phyloP scores from a whole-genome alignment of 2,888 invertebrate species.

The Lasioglossum pauxillum region DNA sequence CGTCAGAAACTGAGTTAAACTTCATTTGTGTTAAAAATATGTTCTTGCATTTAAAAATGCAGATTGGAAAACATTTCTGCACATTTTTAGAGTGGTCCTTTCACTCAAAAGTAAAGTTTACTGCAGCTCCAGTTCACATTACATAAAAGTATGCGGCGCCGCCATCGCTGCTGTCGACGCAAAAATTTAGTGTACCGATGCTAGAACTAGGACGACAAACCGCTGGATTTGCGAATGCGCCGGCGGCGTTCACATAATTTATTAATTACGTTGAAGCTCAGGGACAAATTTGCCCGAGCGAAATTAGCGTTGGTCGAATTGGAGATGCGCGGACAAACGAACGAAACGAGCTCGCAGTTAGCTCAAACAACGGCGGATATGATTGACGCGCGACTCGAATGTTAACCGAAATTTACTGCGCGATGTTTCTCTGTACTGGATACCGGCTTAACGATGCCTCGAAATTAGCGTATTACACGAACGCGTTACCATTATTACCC shows the following conservation, averaged over 20 bases:
- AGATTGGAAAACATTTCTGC: too few species aligned
- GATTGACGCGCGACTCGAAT: conserved; percentile 59
- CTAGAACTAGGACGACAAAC: conserved; percentile 1
- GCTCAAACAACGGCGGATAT: conserved; percentile 50
- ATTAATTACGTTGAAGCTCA: conserved; percentile 59
- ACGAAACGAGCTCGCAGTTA: conserved; percentile 55
- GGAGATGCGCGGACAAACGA: conserved; percentile 52
- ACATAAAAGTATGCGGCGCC: neutral
- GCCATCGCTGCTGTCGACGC: neutral
- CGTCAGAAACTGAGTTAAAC: too few species aligned
- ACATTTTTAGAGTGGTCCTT: too few species aligned
- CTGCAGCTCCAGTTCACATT: neutral
- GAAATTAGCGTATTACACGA: conserved; percentile 14
- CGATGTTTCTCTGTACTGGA: conserved; percentile 5
- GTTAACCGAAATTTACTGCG: conserved; percentile 43
- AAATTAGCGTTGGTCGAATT: conserved; percentile 62
- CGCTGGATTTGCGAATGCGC: conserved; percentile 32
- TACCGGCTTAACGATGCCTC: neutral
- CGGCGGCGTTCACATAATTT: conserved; percentile 44
- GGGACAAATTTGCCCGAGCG: conserved; percentile 40
- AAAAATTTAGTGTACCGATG: neutral
- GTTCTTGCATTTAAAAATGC: too few species aligned
- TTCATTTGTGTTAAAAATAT: too few species aligned
- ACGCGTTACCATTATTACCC: neutral
- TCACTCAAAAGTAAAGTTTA: neutral